phyloP scores from a whole-genome alignment of 1,140 invertebrate genomes.

The Ladona fulva region DNA sequence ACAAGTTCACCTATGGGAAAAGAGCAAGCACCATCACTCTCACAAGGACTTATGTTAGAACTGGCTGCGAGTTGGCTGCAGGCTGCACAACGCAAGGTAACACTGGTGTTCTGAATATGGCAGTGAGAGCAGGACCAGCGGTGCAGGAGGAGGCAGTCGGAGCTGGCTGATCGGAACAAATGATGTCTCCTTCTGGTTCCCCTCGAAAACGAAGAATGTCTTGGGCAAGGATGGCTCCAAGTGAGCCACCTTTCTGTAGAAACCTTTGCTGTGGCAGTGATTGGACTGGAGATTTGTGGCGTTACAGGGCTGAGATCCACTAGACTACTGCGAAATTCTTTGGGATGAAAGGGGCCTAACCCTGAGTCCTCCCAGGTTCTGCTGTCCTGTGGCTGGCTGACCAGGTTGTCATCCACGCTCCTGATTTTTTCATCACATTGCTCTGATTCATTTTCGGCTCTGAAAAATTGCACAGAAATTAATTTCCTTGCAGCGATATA shows the following conservation, averaged over 20 bases:
- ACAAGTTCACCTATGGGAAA: neutral
- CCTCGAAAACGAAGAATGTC: slow-evolving; percentile 11
- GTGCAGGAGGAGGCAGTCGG: slow-evolving; percentile 20
- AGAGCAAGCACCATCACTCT: slow-evolving; percentile 13
- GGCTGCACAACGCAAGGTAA: slow-evolving; percentile 23
- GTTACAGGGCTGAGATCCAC: slow-evolving; percentile 5
- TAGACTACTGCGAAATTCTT: slow-evolving; percentile 14
- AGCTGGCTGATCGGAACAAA: neutral
- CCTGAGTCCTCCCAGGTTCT: neutral
- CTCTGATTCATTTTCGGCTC: neutral
- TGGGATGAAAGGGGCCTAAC: neutral
- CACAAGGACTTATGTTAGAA: neutral
- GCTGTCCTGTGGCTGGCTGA: neutral
- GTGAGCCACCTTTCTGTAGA: slow-evolving; percentile 11
- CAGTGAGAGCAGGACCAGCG: slow-evolving; percentile 30
- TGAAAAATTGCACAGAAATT: neutral
- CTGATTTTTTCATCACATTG: neutral
- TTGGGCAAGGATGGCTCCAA: slow-evolving; percentile 10
- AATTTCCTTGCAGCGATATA: no score
- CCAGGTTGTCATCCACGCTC: neutral
- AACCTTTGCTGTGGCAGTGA: slow-evolving; percentile 11
- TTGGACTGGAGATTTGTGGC: neutral
- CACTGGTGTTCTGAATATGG: slow-evolving; percentile 30
- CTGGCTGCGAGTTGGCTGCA: slow-evolving; percentile 19
- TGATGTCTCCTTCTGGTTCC: neutral